Percentiles rank a stretch among this genome's conserved stretches.
These are phyloP conservation scores for Kryptolebias ocellatus DNA, from an alignment of 2,797 vertebrate species.

Conservation along the genomic window DNA sequence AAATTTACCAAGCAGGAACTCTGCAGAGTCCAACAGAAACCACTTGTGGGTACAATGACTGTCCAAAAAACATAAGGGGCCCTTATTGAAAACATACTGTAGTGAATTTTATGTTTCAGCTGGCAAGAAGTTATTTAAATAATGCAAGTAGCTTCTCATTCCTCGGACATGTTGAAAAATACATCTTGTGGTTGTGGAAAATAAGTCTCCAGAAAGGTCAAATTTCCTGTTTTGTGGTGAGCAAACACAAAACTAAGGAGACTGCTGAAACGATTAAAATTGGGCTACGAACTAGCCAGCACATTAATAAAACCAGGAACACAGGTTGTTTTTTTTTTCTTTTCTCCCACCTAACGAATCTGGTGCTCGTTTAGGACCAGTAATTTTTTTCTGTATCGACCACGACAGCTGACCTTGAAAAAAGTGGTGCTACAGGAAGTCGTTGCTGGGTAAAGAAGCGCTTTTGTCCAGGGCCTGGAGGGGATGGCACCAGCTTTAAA, in stretches of 20 bases:
- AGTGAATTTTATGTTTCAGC: neutral
- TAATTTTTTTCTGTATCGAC: too few species aligned
- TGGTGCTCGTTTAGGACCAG: too few species aligned
- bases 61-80: neutral
- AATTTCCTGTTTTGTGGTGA: neutral
- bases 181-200: constrained; percentile 1
- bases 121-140: neutral
- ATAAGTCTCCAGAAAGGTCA: neutral
- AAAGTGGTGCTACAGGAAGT: too few species aligned
- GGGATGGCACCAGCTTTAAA: too few species aligned
- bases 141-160: neutral
- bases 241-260: neutral
- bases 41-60: neutral
- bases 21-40: neutral
- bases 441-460: too few species aligned
- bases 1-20: neutral
- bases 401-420: too few species aligned
- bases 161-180: neutral
- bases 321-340: too few species aligned
- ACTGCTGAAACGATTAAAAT: neutral
- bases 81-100: neutral
- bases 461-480: too few species aligned
- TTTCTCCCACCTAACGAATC: too few species aligned
- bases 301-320: too few species aligned
- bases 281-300: too few species aligned